Evolutionary conservation across 2,113 vertebrate species (phyloP).

Genomic region (Eretmodus cyanostictus): DNA sequence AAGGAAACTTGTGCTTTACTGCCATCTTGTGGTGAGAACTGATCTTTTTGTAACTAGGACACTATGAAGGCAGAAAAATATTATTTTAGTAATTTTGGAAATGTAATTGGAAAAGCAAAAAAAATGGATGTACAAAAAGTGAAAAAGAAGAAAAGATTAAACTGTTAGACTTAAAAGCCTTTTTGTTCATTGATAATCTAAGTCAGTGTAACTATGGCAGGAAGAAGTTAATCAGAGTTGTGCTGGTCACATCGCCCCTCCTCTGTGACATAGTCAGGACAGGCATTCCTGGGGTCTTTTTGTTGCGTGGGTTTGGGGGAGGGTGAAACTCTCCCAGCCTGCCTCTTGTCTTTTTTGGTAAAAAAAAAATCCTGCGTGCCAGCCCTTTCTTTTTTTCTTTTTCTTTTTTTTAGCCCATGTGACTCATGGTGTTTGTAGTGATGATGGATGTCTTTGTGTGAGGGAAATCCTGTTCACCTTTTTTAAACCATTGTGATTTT

Average conservation of each 20-base stretch:
- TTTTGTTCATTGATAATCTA: neutral
- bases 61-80: neutral
- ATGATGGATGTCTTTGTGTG: neutral
- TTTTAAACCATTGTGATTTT: neutral
- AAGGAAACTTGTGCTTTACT: neutral
- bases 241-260: neutral
- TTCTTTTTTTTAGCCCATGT: neutral
- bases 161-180: neutral
- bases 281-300: constrained; percentile 23
- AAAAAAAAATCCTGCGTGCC: neutral
- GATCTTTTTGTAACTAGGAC: neutral
- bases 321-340: neutral
- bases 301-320: constrained; percentile 10
- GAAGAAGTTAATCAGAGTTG: neutral
- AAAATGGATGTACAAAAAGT: neutral
- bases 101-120: neutral
- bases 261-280: neutral
- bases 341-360: constrained; percentile 27
- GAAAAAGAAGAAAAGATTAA: neutral
- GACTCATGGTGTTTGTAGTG: constrained; percentile 4
- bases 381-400: neutral
- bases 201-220: neutral
- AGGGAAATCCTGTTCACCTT: constrained; percentile 35
- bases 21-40: neutral
- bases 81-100: neutral